Evolutionary conservation across 2,113 vertebrate genomes (phyloP), one percentile per base, ranked within the genome.

Genomic region (Atrichornis clamosus): DNA sequence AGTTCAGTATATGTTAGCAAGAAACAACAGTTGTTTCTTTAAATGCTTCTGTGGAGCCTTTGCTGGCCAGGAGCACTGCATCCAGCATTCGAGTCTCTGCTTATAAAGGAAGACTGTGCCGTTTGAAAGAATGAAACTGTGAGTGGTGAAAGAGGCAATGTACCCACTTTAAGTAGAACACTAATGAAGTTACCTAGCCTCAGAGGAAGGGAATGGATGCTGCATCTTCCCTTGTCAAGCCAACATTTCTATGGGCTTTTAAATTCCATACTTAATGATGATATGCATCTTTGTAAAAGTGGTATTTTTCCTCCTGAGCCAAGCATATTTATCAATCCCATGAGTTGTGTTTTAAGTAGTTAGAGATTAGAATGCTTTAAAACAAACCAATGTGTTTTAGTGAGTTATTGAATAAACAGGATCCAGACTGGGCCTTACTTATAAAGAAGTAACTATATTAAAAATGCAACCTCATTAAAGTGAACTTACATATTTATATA

Each of bases 161-260:
- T 50, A 47, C 42, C 63, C 50, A 37, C 17, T 63, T 23, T 11
- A 20, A 87, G 52, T 0, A 56, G 64, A 88, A 37, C 67, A 22
- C 67, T 91, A 86, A 88, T 53, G 56, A 67, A 89, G 58, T 89
- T 69, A 77, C 59, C 63, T 26, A 70, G 85, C 44, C 85, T 79
- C 60, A 77, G 33, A 95, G 41, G 42, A 93, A 79, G 11, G 77
- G 26, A 72, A 37, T 49, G n/a, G n/a, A 79, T 91, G n/a, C 8
- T 96, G n/a, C 75, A 67, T 96, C 90, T 91, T 95, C 39, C 44
- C 86, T 53, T 90, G 67, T 79, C 87, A 94, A 77, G 15, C 16
- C 69, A 74, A 80, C 14, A 35, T 77, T 95, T 88, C 56, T 41
- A 52, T 67, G 42, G 72, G 58, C 75, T 96, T 84, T 94, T 80